Evolutionary conservation across 2,113 vertebrate species (phyloP), one percentile per base, ranked within the genome.

Genomic region (Tamias sibiricus): DNA sequence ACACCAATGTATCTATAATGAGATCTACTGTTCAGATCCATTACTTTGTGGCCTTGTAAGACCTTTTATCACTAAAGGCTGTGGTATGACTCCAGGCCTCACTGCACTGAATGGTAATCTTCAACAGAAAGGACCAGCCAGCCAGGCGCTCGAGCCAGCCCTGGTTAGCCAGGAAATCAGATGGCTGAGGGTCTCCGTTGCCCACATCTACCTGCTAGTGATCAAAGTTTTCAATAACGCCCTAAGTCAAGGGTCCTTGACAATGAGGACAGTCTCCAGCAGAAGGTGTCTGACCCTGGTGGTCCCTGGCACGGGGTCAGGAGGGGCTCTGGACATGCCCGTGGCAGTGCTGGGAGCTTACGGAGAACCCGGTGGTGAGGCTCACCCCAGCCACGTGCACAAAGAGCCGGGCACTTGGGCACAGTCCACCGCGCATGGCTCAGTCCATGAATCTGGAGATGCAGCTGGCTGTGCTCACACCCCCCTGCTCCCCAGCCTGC

Each of bases 281-380:
- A 10, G 16, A 76, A 30, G 52, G 77, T 35, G 47, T 66, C n/a
- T 42, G 87, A 16, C 69, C 26, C 6, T 14, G 42, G 20, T 14
- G 7, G 0, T 16, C 1, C 0, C 14, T 28, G 54, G 75, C 3
- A 0, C 1, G 12, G 8, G 35, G 22, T 42, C 8, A 0, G 13
- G 11, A 16, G 40, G 26, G 47, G 13, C 19, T 6, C 4, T 2
- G 10, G 13, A 1, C 0, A 6, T 8, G 16, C 9, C 40, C 10
- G 4, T 6, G 20, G 3, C 24, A 20, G 59, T 0, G 44, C 32
- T 32, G 7, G n/a, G 26, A 8, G 0, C 1, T 4, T 0, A 1
- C 32, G 0, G 35, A 19, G 54, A 52, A 14, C 6, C 0, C 0
- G 44, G 37, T 13, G 47, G 66, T 8, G 72, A 75, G 19, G 35